These are phyloP conservation scores for Polydrusus cervinus DNA, from an alignment of 2,888 invertebrate species.

Conservation along the genomic window DNA sequence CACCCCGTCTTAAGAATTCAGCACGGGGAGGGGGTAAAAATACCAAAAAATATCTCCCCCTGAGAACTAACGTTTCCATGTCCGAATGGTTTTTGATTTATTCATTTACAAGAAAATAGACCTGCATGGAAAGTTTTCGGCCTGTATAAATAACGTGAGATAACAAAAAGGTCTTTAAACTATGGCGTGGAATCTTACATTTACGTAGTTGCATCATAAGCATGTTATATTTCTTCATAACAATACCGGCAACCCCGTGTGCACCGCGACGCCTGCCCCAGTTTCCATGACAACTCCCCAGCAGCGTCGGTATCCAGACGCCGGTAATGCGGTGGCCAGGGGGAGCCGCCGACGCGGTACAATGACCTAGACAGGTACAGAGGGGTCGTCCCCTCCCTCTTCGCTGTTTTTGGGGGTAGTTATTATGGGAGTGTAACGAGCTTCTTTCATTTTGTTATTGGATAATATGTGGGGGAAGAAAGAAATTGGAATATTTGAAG, in stretches of 20 bases:
- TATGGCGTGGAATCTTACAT: no score
- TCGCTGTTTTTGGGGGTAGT: conserved; percentile 33
- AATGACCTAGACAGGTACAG: conserved; percentile 56
- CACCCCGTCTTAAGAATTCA: no score
- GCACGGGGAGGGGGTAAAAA: no score
- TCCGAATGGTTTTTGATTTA: no score
- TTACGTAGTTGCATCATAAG: background rate
- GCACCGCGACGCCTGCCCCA: conserved; percentile 39
- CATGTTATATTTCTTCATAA: background rate
- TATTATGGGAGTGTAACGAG: background rate
- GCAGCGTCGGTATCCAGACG: conserved; percentile 64
- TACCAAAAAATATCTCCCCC: no score
- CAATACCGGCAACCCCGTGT: conserved; percentile 12
- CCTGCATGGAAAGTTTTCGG: no score
- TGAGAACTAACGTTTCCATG: no score
- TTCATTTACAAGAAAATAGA: no score
- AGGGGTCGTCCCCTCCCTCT: conserved; percentile 33
- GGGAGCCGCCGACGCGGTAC: conserved; percentile 49
- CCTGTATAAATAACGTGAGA: no score
- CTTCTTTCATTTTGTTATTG: background rate
- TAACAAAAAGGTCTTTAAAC: no score
- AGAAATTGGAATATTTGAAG: background rate
- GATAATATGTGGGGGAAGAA: conserved; percentile 20
- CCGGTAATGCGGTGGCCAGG: conserved; percentile 41
- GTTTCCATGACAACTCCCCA: conserved; percentile 71